Evolutionary conservation across 2,888 invertebrate genomes (phyloP).

Genomic region (Ophioninae sp.): DNA sequence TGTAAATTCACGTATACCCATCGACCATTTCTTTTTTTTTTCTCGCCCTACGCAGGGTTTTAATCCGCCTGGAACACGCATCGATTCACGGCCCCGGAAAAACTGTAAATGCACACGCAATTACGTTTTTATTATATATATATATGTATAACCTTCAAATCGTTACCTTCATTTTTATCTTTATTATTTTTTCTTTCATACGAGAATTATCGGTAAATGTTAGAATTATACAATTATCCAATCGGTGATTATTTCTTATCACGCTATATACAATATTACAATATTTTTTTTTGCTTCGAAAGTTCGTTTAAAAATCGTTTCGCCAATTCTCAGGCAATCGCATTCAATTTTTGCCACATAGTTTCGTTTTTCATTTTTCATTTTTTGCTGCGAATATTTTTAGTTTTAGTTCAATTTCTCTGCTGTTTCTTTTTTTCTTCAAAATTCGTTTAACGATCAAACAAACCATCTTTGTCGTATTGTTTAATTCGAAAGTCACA

Average conservation of each 20-base stretch:
- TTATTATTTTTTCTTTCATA: conserved; percentile 6
- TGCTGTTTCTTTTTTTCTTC: not conserved
- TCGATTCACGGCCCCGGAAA: not conserved
- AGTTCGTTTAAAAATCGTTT: not conserved
- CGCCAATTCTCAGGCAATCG: not conserved
- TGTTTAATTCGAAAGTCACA: conserved; percentile 22
- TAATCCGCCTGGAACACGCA: conserved; percentile 15
- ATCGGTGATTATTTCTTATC: conserved; percentile 7
- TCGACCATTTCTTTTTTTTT: conserved; percentile 24
- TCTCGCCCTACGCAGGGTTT: not conserved
- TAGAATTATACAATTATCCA: conserved; percentile 4
- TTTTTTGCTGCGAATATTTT: not conserved
- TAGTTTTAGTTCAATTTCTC: conserved; percentile 1
- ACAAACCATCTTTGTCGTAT: not conserved
- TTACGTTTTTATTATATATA: not conserved
- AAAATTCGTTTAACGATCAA: conserved; percentile 5
- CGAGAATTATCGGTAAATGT: conserved; percentile 15
- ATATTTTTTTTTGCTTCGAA: conserved; percentile 2
- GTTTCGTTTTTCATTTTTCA: not conserved
- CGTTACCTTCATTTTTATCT: not conserved
- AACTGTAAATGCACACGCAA: not conserved
- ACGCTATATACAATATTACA: not conserved
- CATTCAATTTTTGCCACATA: not conserved
- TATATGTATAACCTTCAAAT: not conserved
- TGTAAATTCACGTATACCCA: conserved; percentile 41